Conservation (phyloP, 1,140 invertebrate genomes). For the Drepana arcuata region DNA sequence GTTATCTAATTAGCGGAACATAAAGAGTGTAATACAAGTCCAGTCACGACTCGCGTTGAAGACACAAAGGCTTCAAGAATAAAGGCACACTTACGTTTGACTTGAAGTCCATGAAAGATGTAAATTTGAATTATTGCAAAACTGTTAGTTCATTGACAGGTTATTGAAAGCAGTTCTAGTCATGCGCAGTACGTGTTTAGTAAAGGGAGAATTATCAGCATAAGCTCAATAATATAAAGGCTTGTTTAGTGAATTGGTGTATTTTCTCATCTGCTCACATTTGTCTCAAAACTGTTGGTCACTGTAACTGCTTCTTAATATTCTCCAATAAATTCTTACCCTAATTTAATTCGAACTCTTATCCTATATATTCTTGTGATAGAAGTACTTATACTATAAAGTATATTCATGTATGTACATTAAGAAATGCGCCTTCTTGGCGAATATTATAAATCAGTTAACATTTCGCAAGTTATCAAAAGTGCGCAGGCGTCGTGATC, state of each 20-base stretch:
- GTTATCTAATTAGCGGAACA: conserved; percentile 16
- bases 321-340: conserved; percentile 11
- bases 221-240: no score
- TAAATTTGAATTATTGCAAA: conserved; percentile 7
- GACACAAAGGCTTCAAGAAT: no score
- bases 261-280: no score
- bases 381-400: neutral
- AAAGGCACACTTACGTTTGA: conserved; percentile 5
- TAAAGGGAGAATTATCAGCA: no score
- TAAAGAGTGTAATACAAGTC: conserved; percentile 12
- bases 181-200: no score
- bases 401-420: neutral
- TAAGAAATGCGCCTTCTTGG: no score
- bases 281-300: no score
- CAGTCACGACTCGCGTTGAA: conserved; percentile 9
- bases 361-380: neutral
- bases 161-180: conserved; percentile 7
- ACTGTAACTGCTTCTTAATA: no score
- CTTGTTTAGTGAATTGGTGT: no score
- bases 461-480: neutral
- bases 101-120: conserved; percentile 5
- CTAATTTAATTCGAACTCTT: conserved; percentile 10
- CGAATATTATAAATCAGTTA: neutral
- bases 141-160: conserved; percentile 11
- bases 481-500: conserved; percentile 14